Evolutionary conservation across 2,888 invertebrate species (phyloP), one percentile per base, ranked within the genome.

Genomic region (Rotaria socialis): DNA sequence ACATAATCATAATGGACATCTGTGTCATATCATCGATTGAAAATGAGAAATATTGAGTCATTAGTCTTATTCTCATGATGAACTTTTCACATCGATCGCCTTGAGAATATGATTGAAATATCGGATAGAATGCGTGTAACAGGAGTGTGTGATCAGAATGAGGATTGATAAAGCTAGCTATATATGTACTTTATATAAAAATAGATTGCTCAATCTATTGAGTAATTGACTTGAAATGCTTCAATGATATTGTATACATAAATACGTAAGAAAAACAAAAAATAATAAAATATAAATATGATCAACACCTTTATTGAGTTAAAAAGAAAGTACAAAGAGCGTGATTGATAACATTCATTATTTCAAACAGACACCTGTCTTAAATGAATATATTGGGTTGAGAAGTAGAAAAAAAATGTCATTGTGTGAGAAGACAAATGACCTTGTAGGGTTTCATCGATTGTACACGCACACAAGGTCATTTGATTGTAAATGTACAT

Each of bases 1-100:
- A 35, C 35, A 67, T 67, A 67, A 67, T 67, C 67, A 16, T 67
- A 67, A 67, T 67, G 67, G 67, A 67, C 16, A 67, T 67, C 27
- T 67, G 27, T 14, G 27, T 67, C 67, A 16, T 67, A 67, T 67
- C 27, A 27, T 27, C 4, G 67, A 58, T 58, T 58, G 14, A 52
- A 52, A 16, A 14, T 16, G 58, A n/a, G n/a, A 58, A 24, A 10
- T 3, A 67, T 67, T 67, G 27, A 27, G 35, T 35, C 27, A 67
- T 35, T 16, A 2, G 14, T 67, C 24, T 35, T 67, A 67, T 35
- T 27, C 27, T 67, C 67, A 35, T 4, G 67, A 35, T 67, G 67
- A 14, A 14, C 58, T 35, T 35, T 67, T 67, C 67, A 35, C 35
- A 67, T 35, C 35, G 27, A 52, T 27, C 19, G 16, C 14, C 35